Conservation (phyloP, 1,140 invertebrate genomes). For the Drosophila ironensis region DNA sequence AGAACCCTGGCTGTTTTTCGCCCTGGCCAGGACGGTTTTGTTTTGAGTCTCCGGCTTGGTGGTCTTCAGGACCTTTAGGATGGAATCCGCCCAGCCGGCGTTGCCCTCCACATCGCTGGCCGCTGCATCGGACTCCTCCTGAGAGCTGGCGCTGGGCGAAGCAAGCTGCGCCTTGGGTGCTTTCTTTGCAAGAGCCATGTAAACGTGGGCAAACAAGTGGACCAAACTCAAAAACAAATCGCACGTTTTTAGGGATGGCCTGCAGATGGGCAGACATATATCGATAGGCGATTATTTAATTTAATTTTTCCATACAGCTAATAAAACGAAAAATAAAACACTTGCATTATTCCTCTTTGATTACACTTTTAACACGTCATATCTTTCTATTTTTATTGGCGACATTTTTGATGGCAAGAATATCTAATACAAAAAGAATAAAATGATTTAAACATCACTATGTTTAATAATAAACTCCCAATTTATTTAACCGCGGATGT, state of each 20-base stretch:
- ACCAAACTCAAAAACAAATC: slow-evolving; percentile 27
- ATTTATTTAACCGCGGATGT: too few relatives aligned
- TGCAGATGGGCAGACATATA: neutral
- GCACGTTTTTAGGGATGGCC: slow-evolving; percentile 35
- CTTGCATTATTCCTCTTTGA: too few relatives aligned
- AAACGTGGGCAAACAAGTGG: neutral
- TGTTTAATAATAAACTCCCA: too few relatives aligned
- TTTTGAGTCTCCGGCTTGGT: slow-evolving; percentile 44
- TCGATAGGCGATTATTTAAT: neutral
- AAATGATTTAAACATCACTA: too few relatives aligned
- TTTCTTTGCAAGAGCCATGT: slow-evolving; percentile 33
- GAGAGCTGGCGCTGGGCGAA: slow-evolving; percentile 5
- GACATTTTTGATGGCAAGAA: too few relatives aligned
- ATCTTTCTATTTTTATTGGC: too few relatives aligned
- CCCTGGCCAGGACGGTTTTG: slow-evolving; percentile 40
- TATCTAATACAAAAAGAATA: too few relatives aligned
- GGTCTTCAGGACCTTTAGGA: slow-evolving; percentile 49
- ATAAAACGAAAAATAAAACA: too few relatives aligned
- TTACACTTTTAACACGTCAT: too few relatives aligned
- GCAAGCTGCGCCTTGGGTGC: too few relatives aligned
- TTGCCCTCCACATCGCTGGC: slow-evolving; percentile 44
- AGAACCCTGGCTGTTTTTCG: slow-evolving; percentile 36
- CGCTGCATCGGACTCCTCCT: slow-evolving; percentile 21
- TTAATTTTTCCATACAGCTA: neutral
- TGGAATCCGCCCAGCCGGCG: slow-evolving; percentile 58